A percentile compares a stretch with the other conserved stretches of the same genome.
Conservation (phyloP, 2,797 vertebrate genomes). For the Brachyalestes nurse region DNA sequence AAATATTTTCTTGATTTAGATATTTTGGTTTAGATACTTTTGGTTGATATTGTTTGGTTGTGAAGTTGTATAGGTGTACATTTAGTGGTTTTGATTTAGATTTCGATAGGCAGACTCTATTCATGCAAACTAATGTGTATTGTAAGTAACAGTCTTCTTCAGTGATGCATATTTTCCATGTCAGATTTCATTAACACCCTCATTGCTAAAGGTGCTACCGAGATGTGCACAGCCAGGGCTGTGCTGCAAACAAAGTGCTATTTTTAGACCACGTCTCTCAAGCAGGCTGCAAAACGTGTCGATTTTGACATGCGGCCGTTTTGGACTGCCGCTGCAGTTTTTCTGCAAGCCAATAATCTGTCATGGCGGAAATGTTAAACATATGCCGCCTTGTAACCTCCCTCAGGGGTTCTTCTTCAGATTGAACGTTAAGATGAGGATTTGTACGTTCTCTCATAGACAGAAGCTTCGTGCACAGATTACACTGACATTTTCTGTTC, state of each 20-base stretch:
- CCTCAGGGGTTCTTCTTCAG: neutral
- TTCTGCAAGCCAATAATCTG: conserved; percentile 12
- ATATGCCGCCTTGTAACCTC: neutral
- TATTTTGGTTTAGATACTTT: neutral
- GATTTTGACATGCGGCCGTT: neutral
- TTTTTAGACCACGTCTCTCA: conserved; percentile 60
- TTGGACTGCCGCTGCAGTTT: conserved; percentile 3
- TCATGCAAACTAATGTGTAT: neutral
- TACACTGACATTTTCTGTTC: neutral
- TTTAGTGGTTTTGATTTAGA: neutral
- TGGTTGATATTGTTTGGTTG: neutral
- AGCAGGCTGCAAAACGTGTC: conserved; percentile 22
- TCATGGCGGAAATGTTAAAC: conserved; percentile 1
- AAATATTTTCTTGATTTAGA: neutral
- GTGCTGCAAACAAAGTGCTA: conserved; percentile 51
- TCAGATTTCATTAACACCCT: conserved; percentile 35
- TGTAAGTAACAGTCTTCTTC: neutral
- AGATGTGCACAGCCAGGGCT: conserved; percentile 46
- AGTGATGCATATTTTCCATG: neutral
- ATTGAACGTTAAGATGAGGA: neutral
- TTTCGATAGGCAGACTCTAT: neutral
- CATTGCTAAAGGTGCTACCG: conserved; percentile 58
- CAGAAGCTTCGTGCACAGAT: neutral
- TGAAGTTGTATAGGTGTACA: neutral
- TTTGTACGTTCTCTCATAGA: neutral